Evolutionary conservation across 2,797 vertebrate genomes (phyloP), one percentile per base, ranked within the genome.

Genomic region (Salarias fasciatus): DNA sequence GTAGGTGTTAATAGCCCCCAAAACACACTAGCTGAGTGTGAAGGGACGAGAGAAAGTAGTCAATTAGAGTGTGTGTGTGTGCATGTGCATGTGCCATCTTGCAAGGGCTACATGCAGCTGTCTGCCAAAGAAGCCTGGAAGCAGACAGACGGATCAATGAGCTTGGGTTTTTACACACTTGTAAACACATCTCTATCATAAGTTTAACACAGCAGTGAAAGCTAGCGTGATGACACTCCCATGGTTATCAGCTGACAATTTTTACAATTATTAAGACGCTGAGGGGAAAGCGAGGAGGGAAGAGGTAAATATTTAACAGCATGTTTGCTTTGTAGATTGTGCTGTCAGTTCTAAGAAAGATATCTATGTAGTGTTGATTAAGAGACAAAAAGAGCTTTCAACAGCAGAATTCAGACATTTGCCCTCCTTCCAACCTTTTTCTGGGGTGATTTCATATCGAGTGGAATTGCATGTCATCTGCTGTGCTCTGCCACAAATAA

Each of bases 151-250:
- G 1, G 48, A 74, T 73, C 61, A 66, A 55, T 76, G 13, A 35
- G 47, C 30, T 53, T 14, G 24, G 12, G 11, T 56, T 66, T 72
- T 68, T 49, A 60, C 48, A 53, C 51, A 50, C 35, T 46, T 72
- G 59, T 64, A 68, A 57, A 72, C 31, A 51, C 5, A 24, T 51
- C 54, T 57, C 41, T 40, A 24, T 44, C 52, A 57, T 35, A 29
- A 28, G 12, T 53, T 56, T 63, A 63, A 59, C 47, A 40, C 40
- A 14, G 51, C 30, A 43, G 59, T 57, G 29, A 81, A 75, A 69
- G 56, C 28, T 11, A 31, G 12, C 53, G 37, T 30, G 35, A 37
- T 9, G 0, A 0, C 33, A 24, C 43, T 46, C 38, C 47, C 5
- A 3, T 38, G 58, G 6, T 11, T 2, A 3, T 8, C 43, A 31